Base-by-base conservation (phyloP, 2,113 vertebrate species). In the Perca schrenkii region DNA sequence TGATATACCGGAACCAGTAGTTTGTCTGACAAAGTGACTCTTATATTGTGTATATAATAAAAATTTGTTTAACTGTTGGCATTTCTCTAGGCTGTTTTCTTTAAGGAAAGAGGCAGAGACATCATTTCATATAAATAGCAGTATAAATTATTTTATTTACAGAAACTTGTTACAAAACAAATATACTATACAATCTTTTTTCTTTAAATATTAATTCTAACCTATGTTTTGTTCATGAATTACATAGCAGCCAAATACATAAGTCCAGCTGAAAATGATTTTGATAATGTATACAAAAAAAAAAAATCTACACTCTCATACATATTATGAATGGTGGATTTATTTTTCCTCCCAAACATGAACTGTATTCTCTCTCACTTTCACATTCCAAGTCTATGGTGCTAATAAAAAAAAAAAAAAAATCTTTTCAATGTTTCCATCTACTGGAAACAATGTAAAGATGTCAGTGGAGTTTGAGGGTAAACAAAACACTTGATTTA, bases 101-200 rank as follows among this genome's bases (percentile, higher is more conserved):
- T 43, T 21, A 25, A 84, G 57, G 54, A 73, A 93, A 61, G 80
- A 90, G 79, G 34, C 92, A 67, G 88, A 77, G 46, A 87, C 85
- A 47, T 69, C 0, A 92, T 97, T 99, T 97, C 96, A 97, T 99
- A 99, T 99, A 99, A 99, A 99, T 99, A 96, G 92, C 95, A 98
- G 98, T 99, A 99, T 98, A 99, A 99, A 99, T 99, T 99, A 99
- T 99, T 99, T 99, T 99, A 99, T 99, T 99, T 99, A 99, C 98
- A 99, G 97, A 98, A 99, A 98, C 97, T 97, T 98, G 97, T 99
- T 99, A 99, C 97, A 99, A 99, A 99, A 98, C 98, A 99, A 98
- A 99, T 99, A 98, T 97, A 98, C 98, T 99, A 98, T 99, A 99
- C 98, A 98, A 96, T 96, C 98, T 98, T 97, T 97, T 86, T 97